These are phyloP conservation scores for Drosophila ohnishii DNA, from an alignment of 1,140 invertebrate species.

Conservation along the genomic window DNA sequence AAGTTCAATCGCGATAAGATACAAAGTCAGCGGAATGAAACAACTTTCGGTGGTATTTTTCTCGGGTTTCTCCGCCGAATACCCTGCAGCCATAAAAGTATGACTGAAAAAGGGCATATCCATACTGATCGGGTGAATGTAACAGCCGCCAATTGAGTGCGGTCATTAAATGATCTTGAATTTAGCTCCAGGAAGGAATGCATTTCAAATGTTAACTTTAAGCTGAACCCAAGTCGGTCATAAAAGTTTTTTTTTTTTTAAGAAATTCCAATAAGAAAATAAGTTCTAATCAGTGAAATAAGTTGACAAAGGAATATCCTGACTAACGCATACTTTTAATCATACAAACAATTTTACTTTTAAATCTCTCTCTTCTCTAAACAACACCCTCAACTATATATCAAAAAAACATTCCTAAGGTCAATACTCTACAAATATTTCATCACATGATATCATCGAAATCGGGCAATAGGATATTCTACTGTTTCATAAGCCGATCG, in stretches of 20 bases:
- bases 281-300: background rate
- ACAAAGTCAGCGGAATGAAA: constrained; percentile 52
- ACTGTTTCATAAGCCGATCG: constrained; percentile 43
- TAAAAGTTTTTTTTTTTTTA: background rate
- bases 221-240: background rate
- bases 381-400: background rate
- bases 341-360: too few species aligned
- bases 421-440: constrained; percentile 24
- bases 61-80: constrained; percentile 35
- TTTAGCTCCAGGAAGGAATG: constrained; percentile 33
- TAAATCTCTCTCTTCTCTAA: background rate
- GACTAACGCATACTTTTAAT: too few species aligned
- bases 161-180: constrained; percentile 31
- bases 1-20: constrained; percentile 75
- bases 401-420: background rate
- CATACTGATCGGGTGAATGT: constrained; percentile 52
- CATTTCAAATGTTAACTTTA: constrained; percentile 42
- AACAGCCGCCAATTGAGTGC: constrained; percentile 43
- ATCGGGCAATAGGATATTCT: constrained; percentile 37
- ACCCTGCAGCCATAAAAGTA: constrained; percentile 61
- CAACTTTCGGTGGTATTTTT: constrained; percentile 39
- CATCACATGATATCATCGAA: constrained; percentile 31
- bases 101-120: constrained; percentile 63
- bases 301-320: background rate
- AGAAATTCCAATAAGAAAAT: background rate